phyloP scores from a whole-genome alignment of 2,888 invertebrate genomes.

The Hypomecis atomaria region DNA sequence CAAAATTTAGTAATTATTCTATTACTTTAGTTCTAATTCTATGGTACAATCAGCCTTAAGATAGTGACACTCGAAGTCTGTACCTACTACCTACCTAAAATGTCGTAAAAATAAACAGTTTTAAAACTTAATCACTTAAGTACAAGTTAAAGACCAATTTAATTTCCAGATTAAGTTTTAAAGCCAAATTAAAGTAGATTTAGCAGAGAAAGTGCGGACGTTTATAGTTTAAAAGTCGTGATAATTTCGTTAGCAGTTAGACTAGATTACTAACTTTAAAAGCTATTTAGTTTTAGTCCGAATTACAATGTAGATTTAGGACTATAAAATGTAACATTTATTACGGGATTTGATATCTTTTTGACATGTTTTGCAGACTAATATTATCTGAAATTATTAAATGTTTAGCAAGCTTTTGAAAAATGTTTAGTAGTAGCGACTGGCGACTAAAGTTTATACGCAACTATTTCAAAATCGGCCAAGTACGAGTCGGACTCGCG shows the following conservation, averaged over 20 bases:
- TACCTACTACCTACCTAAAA: conserved; percentile 1
- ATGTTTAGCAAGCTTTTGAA: too few relatives aligned
- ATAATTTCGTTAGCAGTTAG: conserved; percentile 15
- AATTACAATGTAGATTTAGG: conserved; percentile 7
- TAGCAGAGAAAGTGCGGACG: conserved; percentile 23
- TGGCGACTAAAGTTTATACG: too few relatives aligned
- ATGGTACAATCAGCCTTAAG: too few relatives aligned
- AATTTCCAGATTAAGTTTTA: conserved; percentile 31
- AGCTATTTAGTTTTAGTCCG: conserved; percentile 1
- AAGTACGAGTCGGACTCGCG: too few relatives aligned
- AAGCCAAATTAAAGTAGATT: conserved; percentile 18
- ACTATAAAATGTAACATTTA: not conserved
- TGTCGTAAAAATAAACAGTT: conserved; percentile 25
- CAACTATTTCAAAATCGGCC: too few relatives aligned
- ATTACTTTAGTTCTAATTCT: too few relatives aligned
- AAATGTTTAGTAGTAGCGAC: too few relatives aligned
- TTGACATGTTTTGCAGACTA: not conserved
- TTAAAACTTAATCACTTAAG: conserved; percentile 27
- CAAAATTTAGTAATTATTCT: too few relatives aligned
- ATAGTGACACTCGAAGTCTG: not conserved
- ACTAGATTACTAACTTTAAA: conserved; percentile 16
- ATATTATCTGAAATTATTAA: too few relatives aligned
- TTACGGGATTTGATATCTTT: not conserved
- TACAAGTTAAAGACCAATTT: conserved; percentile 25
- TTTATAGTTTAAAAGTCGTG: conserved; percentile 21